Conservation (phyloP, 2,888 invertebrate genomes). For the Eucera pruinosa region DNA sequence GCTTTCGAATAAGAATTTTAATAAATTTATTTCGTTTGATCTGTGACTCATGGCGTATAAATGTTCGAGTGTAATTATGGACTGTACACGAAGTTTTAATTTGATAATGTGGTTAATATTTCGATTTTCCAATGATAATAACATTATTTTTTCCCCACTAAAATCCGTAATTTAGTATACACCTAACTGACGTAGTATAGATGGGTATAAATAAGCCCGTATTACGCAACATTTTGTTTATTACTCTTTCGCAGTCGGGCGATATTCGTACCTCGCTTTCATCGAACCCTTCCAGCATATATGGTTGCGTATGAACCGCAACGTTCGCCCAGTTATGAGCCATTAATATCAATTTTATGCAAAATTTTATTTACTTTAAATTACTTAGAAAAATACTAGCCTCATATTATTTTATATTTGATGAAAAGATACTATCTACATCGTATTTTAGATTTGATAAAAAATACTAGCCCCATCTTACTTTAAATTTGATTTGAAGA, state of each 20-base stretch:
- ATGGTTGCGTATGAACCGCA: neutral
- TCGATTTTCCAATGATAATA: too few species aligned
- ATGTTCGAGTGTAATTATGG: neutral
- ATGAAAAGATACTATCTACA: too few species aligned
- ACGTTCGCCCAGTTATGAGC: neutral
- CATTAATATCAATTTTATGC: neutral
- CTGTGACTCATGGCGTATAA: neutral
- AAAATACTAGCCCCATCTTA: too few species aligned
- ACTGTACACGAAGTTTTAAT: too few species aligned
- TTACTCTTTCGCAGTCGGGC: conserved; percentile 12
- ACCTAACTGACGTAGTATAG: conserved; percentile 5
- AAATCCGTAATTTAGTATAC: neutral
- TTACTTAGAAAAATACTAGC: too few species aligned
- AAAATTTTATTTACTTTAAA: too few species aligned
- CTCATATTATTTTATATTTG: too few species aligned
- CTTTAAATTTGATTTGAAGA: too few species aligned
- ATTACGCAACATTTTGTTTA: conserved; percentile 57
- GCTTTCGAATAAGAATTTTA: neutral
- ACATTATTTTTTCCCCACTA: neutral
- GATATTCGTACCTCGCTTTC: neutral
- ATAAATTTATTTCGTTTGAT: neutral
- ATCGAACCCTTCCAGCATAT: neutral
- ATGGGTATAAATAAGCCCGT: conserved; percentile 60
- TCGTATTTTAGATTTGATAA: too few species aligned
- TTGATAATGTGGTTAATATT: too few species aligned